Evolutionary conservation across 2,113 vertebrate genomes (phyloP).

Genomic region (Ceyx cyanopectus): DNA sequence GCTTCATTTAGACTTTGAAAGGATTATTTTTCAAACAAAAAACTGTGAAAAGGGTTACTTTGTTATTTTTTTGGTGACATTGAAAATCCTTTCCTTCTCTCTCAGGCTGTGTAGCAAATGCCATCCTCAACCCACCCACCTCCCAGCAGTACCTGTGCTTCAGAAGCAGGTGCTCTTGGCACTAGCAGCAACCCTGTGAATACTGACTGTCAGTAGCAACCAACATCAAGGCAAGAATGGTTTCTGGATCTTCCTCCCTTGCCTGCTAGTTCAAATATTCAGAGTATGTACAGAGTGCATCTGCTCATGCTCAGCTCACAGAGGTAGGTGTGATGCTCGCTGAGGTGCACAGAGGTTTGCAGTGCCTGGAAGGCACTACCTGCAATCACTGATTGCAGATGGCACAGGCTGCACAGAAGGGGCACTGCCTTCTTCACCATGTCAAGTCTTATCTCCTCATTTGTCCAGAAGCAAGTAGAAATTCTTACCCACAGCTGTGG

Average conservation of each 20-base stretch:
- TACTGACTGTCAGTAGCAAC: neutral
- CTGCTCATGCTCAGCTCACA: neutral
- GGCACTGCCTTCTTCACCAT: neutral
- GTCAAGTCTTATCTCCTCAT: slow-evolving; percentile 17
- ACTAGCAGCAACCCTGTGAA: neutral
- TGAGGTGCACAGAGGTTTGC: neutral
- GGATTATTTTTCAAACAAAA: neutral
- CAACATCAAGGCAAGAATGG: neutral
- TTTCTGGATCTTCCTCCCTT: neutral
- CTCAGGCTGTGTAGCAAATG: neutral
- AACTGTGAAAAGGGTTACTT: neutral
- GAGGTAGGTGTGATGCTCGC: neutral
- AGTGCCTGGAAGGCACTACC: neutral
- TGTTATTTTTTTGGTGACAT: neutral
- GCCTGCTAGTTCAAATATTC: neutral
- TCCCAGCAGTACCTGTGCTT: neutral
- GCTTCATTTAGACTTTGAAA: neutral
- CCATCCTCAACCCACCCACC: neutral
- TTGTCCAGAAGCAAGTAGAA: neutral
- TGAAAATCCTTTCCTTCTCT: neutral
- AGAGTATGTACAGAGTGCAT: neutral
- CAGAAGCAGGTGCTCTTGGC: neutral
- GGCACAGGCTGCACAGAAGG: neutral
- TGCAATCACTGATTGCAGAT: neutral
- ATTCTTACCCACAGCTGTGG: neutral